A percentile compares a stretch with the other conserved stretches of the same genome.
Conservation (phyloP, 1,140 invertebrate genomes). For the Drosophila ogumai region DNA sequence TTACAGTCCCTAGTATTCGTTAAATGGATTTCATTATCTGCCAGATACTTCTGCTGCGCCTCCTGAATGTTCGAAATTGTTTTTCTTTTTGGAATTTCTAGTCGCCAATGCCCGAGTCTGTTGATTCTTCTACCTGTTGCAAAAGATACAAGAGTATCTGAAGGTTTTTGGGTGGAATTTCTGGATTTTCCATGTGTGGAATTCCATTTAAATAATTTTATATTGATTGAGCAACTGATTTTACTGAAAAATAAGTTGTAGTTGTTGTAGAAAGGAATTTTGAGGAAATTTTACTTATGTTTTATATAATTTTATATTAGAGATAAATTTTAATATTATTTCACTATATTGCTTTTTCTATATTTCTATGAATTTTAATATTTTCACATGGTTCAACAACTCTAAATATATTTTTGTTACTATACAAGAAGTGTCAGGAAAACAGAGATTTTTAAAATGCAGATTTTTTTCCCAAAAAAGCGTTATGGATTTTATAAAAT, state of each 20-base stretch:
- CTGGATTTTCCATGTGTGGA: no score
- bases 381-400: not conserved
- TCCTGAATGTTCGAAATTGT: not conserved
- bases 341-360: no score
- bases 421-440: no score
- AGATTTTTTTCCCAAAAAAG: no score
- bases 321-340: no score
- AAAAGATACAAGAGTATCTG: not conserved
- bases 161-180: no score
- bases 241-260: not conserved
- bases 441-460: no score
- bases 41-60: constrained; percentile 5
- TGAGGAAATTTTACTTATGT: not conserved
- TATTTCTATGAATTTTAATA: no score
- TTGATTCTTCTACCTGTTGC: not conserved
- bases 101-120: not conserved
- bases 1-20: not conserved
- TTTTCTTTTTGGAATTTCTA: not conserved
- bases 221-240: not conserved
- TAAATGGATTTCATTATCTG: not conserved
- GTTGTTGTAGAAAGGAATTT: not conserved
- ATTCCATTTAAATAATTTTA: not conserved
- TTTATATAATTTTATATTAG: no score
- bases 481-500: no score
- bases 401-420: not conserved